Base-by-base conservation (phyloP, 2,113 vertebrate genomes). In the Heteronetta atricapilla region DNA sequence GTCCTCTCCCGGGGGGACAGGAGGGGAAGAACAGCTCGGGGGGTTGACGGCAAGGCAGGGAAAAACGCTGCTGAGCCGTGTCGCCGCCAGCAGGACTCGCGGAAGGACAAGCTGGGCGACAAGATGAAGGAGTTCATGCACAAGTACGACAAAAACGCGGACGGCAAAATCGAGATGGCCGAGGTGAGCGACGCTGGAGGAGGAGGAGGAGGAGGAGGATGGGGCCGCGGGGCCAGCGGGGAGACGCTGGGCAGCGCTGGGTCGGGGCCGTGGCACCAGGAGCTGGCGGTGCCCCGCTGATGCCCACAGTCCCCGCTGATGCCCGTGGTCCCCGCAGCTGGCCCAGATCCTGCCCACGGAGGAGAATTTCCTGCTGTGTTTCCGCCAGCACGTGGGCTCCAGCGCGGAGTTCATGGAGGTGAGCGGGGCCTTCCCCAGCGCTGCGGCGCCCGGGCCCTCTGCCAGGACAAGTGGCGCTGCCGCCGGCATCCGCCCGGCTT, bases 61-160 rank as follows among this genome's bases (percentile, higher is more conserved):
- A 63, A 58, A 38, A 56, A 50, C 2, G 2, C 28, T 53, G 23
- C 75, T 3, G 8, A 68, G 13, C 55, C 22, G 18, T 82, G 52
- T 87, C 69, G 77, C 87, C 76, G 52, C 69, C 18, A 8, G 10
- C 94, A 99, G 99, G 98, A 98, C 76, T 98, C 98, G 14, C 96
- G 98, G 98, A 99, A 98, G 12, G 98, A 98, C 86, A 98, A 93
- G 82, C 98, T 99, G 90, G 98, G 97, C 68, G 99, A 99, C 97
- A 99, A 99, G 97, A 99, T 99, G 99, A 99, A 98, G 97, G 99
- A 99, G 56, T 99, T 99, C 97, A 99, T 99, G 99, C 98, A 98
- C 97, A 99, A 99, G 97, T 99, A 99, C 0, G 99, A 99, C 98
- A 98, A 99, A 98, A 99, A 99, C 29, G 98, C 99, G 0, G 99